Percentiles rank a stretch among this genome's conserved stretches.
phyloP scores from a whole-genome alignment of 2,888 invertebrate genomes.

The Linyphia triangularis region DNA sequence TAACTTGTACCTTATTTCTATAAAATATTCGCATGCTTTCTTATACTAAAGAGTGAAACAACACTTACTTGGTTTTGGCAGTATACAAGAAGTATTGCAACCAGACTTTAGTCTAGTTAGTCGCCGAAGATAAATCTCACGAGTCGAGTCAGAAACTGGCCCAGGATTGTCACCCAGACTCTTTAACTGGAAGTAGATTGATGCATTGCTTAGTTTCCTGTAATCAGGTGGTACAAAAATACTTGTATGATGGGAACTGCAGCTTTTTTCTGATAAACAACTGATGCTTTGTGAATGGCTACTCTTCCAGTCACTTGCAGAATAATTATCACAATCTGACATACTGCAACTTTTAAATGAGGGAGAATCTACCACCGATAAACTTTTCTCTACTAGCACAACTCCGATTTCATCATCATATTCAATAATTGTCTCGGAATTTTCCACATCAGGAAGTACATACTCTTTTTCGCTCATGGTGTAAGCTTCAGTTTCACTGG shows the following conservation, averaged over 20 bases:
- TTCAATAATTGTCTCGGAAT: constrained; percentile 12
- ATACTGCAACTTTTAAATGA: not conserved
- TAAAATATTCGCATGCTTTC: no score
- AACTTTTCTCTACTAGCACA: constrained; percentile 14
- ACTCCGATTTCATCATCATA: constrained; percentile 52
- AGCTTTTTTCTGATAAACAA: constrained; percentile 18
- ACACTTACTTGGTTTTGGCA: constrained; percentile 68
- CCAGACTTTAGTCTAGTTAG: constrained; percentile 42
- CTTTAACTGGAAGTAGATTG: constrained; percentile 82
- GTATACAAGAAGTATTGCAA: not conserved
- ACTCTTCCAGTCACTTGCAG: constrained; percentile 56
- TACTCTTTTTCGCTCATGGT: not conserved
- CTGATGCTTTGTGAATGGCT: constrained; percentile 18
- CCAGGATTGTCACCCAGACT: constrained; percentile 87
- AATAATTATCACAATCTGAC: not conserved
- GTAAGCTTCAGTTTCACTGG: not conserved
- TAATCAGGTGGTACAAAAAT: constrained; percentile 20
- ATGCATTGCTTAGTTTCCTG: constrained; percentile 34
- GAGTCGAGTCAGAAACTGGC: constrained; percentile 89
- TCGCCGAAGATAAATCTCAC: constrained; percentile 86
- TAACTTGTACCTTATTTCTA: no score
- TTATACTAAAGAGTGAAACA: not conserved
- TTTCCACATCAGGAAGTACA: not conserved
- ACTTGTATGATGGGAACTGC: constrained; percentile 8
- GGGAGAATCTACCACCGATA: not conserved